phyloP scores from a whole-genome alignment of 2,888 invertebrate genomes.

The Caenorhabditis doughertyi region DNA sequence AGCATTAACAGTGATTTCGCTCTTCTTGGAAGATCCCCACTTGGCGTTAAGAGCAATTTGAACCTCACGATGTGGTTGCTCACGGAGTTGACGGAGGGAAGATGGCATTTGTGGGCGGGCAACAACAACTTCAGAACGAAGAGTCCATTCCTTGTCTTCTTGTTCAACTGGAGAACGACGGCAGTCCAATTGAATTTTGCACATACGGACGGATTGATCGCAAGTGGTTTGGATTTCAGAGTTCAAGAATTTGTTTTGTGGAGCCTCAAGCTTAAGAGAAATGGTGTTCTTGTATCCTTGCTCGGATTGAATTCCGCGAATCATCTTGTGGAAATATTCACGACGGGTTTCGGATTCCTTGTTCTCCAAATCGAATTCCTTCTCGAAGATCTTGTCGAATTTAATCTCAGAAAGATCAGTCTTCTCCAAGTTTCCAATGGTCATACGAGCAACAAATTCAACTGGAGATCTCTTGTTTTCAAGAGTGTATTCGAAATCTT shows the following conservation, averaged over 20 bases:
- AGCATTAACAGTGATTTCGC: conserved; percentile 60
- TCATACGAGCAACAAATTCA: conserved; percentile 42
- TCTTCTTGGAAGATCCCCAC: conserved; percentile 68
- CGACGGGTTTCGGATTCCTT: conserved; percentile 51
- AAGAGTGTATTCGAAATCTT: conserved; percentile 69
- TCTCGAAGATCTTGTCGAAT: conserved; percentile 61
- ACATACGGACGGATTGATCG: conserved; percentile 57
- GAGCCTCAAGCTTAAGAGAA: conserved; percentile 49
- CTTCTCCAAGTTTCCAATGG: conserved; percentile 37
- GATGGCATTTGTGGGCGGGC: conserved; percentile 70
- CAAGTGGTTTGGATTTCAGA: conserved; percentile 45
- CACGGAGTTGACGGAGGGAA: conserved; percentile 60
- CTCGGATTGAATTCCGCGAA: conserved; percentile 47
- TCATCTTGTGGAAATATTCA: conserved; percentile 54
- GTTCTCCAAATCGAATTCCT: conserved; percentile 61
- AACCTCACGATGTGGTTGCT: conserved; percentile 68
- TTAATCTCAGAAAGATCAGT: conserved; percentile 54
- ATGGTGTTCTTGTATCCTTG: conserved; percentile 43
- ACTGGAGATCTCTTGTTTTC: conserved; percentile 59
- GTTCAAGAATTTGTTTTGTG: conserved; percentile 45
- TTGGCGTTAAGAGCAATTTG: conserved; percentile 52
- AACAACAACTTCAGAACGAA: conserved; percentile 64
- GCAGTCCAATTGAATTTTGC: conserved; percentile 47
- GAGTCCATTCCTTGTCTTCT: conserved; percentile 70
- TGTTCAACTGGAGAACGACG: conserved; percentile 53